phyloP scores from a whole-genome alignment of 1,140 invertebrate species.

The Drosophila azteca region DNA sequence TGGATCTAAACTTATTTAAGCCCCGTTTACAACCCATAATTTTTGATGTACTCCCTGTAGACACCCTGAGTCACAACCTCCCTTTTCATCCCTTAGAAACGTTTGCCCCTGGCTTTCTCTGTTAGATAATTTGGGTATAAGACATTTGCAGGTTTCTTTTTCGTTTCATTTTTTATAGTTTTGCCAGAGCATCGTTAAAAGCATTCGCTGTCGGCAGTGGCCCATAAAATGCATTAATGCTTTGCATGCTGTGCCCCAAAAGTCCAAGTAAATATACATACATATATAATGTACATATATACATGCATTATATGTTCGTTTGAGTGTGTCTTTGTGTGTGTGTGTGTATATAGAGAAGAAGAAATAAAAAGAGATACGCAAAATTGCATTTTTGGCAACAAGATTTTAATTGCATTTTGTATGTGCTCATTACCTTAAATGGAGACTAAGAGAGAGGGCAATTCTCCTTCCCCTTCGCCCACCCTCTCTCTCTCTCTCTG shows the following conservation, averaged over 20 bases:
- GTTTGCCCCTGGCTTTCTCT: not conserved
- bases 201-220: constrained; percentile 54
- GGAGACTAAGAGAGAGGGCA: constrained; percentile 25
- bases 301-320: too few relatives aligned
- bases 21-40: too few relatives aligned
- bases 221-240: constrained; percentile 69
- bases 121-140: not conserved
- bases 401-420: constrained; percentile 80
- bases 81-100: not conserved
- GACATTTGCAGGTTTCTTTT: constrained; percentile 22
- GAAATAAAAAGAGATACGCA: constrained; percentile 50
- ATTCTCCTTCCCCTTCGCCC: not conserved
- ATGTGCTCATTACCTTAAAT: constrained; percentile 81
- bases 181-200: constrained; percentile 54
- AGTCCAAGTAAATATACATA: constrained; percentile 37
- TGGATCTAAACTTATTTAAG: too few relatives aligned
- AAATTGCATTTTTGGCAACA: constrained; percentile 79
- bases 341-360: constrained; percentile 9
- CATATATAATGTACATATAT: constrained; percentile 7
- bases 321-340: not conserved
- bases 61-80: too few relatives aligned
- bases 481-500: too few relatives aligned
- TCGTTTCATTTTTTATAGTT: constrained; percentile 15
- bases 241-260: constrained; percentile 53
- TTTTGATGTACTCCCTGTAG: too few relatives aligned